Evolutionary conservation across 37 sponge, comb jelly and placozoan genomes (phyloP), one percentile per base, ranked within the genome.

Genomic region (Bolinopsis microptera): DNA sequence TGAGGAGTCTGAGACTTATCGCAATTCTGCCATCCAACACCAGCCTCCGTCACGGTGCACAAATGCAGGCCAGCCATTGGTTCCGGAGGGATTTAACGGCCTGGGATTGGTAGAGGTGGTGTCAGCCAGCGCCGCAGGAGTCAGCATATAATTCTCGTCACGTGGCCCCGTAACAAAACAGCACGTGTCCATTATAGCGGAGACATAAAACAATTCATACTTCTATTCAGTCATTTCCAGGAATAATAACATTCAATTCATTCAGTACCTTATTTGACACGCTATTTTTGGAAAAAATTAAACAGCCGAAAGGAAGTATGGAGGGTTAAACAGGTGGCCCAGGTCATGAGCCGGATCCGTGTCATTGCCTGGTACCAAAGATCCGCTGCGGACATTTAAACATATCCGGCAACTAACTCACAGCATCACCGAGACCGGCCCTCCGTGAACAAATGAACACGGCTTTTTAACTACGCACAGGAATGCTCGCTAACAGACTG

Each of bases 201-300:
- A 77, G 80, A 77, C 80, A 77, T 77, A 77, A 35, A 77, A 77
- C 80, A 77, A 77, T 77, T 32, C 80, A 35, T 35, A 77, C 33
- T 77, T 32, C 80, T 32, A 77, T 77, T 77, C 21, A 77, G 80
- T 77, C 80, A 77, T 77, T 77, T 77, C 80, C 21, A 1, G 33
- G 80, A 77, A 70, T 70, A 70, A 70, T 70, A 70, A 28, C 28
- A 70, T 26, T 70, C 74, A 77, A 32, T 77, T 77, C 80, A 77
- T 77, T 77, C 80, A 27, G 21, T 35, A 35, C 32, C 35, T 22
- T 26, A 35, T 77, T 77, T 77, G 80, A 77, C 80, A 77, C 80
- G 36, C 74, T 70, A 70, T 70, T 70, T 70, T 70, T 70, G 74
- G 74, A 8, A 70, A 48, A 70, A 70, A 70, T 70, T 70, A 70